Conservation (phyloP, 2,888 invertebrate species). For the Halocaridina rubra region DNA sequence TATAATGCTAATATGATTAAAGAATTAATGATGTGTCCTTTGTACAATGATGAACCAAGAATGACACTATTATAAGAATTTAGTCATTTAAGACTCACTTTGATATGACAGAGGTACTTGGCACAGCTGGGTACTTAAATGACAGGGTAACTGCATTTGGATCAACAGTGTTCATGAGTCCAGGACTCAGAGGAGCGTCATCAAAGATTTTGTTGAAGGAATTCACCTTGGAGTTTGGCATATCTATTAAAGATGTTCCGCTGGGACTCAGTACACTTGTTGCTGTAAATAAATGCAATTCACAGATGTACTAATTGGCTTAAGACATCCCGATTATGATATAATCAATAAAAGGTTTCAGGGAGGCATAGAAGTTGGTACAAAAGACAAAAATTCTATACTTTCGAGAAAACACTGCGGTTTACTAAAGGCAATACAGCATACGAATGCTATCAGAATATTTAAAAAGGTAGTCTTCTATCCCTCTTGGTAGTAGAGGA, state of each 20-base stretch:
- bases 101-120: neutral
- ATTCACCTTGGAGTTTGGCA: neutral
- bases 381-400: too few species aligned
- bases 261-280: conserved; percentile 32
- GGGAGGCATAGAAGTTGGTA: neutral
- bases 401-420: too few species aligned
- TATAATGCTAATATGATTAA: too few species aligned
- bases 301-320: neutral
- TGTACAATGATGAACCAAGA: too few species aligned
- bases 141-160: conserved; percentile 47
- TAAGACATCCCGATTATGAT: neutral
- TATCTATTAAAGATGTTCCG: conserved; percentile 3
- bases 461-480: too few species aligned
- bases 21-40: too few species aligned
- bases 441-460: too few species aligned
- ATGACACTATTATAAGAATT: too few species aligned
- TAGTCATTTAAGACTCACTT: too few species aligned
- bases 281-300: conserved; percentile 9
- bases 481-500: too few species aligned
- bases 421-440: too few species aligned
- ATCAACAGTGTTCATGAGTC: conserved; percentile 41
- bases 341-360: neutral
- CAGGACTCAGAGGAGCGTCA: conserved; percentile 46
- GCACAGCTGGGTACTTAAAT: conserved; percentile 7
- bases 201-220: conserved; percentile 12